A percentile compares a stretch with the other conserved stretches of the same genome.
Evolutionary conservation across 2,797 vertebrate genomes (phyloP).

Genomic region (Betta splendens): DNA sequence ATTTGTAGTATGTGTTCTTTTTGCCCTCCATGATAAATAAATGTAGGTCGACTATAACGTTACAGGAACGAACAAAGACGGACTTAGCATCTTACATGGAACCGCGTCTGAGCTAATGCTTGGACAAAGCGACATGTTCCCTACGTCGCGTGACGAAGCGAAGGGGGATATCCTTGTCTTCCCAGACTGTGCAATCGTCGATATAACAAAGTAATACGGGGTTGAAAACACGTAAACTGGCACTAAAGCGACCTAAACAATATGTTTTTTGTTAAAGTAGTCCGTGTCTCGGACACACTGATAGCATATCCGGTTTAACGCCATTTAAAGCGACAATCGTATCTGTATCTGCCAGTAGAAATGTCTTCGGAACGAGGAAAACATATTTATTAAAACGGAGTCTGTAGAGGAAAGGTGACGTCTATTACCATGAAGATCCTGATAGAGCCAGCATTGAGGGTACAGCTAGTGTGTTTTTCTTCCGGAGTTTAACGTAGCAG

Average conservation of each 20-base stretch:
- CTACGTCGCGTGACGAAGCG: constrained; percentile 48
- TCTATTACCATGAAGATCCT: accelerated
- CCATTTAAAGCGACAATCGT: constrained; percentile 28
- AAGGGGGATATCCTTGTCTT: constrained; percentile 31
- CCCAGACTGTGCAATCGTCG: neutral
- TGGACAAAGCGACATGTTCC: constrained; percentile 53
- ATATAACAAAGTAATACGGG: neutral
- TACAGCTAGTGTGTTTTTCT: constrained; percentile 14
- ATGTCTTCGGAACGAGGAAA: neutral
- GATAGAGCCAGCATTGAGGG: neutral
- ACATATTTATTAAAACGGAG: neutral
- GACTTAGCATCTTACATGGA: constrained; percentile 67
- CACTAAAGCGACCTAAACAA: neutral
- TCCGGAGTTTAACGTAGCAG: constrained; percentile 35
- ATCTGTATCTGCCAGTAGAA: no score
- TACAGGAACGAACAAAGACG: constrained; percentile 12
- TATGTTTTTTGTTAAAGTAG: neutral
- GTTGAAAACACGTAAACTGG: neutral
- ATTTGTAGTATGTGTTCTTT: accelerated
- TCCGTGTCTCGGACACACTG: constrained; percentile 4
- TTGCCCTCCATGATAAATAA: neutral
- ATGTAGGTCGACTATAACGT: neutral
- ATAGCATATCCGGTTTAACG: neutral
- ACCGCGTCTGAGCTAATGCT: constrained; percentile 59
- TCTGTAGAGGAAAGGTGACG: no score